Base-by-base conservation (phyloP, 2,113 vertebrate genomes). In the Dicrurus megarhynchus region DNA sequence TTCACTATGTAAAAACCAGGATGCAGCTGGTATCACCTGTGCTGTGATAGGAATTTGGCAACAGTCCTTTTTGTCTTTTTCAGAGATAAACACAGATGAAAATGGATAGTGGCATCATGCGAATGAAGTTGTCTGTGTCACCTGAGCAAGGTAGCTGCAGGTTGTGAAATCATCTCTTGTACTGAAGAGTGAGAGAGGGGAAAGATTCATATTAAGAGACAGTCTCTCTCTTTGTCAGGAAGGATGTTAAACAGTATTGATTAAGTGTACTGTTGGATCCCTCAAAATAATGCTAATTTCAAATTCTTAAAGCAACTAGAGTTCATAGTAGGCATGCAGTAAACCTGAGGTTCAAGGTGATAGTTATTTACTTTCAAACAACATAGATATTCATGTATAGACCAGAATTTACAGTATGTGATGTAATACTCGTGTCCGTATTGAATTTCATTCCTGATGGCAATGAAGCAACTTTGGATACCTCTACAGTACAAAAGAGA, bases 11-110 rank as follows among this genome's bases (percentile, higher is more conserved):
- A 67, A 60, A 81, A 65, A 52, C 1, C 10, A n/a, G 12, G 33
- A 59, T 35, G 19, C 11, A 8, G 10, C 35, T 71, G 33, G 3
- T 23, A 67, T 44, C 0, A 0, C 14, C 39, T 67, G 11, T 0
- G 2, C 13, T 67, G 17, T 32, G 37, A 26, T 9, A 69, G 39
- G 9, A 24, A 33, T 92, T 86, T 68, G 47, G 22, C 28, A 89
- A 68, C 10, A 76, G 44, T 44, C 4, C 2, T 60, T 67, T 35
- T 5, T 82, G 11, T 28, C 22, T 85, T 69, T 44, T 83, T 37
- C 24, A 37, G 41, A 52, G 24, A 12, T 32, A 55, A 70, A 37
- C 5, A 32, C 9, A 75, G 16, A 21, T 75, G 60, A 50, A 87
- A 35, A 52, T 32, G 11, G 35, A 23, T 18, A 16, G 8, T 10